These are phyloP conservation scores for Onychomys leucogaster DNA, from an alignment of 2,797 vertebrate genomes.

Conservation along the genomic window DNA sequence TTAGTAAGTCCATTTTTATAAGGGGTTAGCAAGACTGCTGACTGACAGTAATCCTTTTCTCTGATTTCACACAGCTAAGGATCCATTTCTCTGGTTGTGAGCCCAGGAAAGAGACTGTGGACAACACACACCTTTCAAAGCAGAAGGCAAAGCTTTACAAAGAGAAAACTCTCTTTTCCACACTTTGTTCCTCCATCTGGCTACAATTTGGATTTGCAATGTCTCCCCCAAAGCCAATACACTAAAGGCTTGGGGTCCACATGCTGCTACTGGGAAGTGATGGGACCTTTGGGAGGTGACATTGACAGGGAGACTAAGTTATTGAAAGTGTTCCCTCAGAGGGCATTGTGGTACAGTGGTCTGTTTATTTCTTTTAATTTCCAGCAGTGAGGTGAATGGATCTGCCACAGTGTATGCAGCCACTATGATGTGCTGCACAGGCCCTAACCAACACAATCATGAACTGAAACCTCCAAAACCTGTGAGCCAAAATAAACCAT, in stretches of 20 bases:
- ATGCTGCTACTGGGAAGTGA: neutral
- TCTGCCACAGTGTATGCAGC: neutral
- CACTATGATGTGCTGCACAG: neutral
- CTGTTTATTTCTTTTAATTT: neutral
- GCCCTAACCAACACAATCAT: neutral
- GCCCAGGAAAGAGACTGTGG: neutral
- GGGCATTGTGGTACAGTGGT: neutral
- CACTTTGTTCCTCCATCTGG: neutral
- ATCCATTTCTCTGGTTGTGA: neutral
- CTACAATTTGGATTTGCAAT: neutral
- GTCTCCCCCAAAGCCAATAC: neutral
- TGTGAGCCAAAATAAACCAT: neutral
- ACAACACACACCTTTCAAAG: neutral
- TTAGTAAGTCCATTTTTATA: neutral
- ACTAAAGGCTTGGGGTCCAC: neutral
- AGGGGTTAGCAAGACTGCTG: neutral
- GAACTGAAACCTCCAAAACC: neutral
- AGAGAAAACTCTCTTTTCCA: neutral
- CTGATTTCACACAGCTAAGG: neutral
- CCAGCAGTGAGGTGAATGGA: neutral
- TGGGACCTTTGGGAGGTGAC: neutral
- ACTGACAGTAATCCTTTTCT: neutral
- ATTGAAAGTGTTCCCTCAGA: neutral
- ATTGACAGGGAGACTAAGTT: neutral
- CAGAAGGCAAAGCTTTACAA: neutral